Base-by-base conservation (phyloP, 2,797 vertebrate species). In the Octomys mimax region DNA sequence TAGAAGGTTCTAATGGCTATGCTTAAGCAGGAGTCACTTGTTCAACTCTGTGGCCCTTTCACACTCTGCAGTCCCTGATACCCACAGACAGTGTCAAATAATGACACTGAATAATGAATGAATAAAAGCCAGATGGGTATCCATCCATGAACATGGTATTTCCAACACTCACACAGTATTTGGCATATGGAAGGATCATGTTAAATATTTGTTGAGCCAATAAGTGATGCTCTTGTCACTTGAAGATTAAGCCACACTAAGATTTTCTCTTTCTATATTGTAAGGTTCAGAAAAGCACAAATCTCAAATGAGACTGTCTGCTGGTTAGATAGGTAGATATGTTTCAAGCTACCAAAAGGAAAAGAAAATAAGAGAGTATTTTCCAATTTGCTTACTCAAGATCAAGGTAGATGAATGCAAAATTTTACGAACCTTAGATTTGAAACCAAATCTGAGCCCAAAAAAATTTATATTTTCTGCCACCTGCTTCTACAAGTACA, bases 371-470 rank as follows among this genome's bases (percentile, higher is more conserved):
- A 64, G 26, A 80, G 46, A 92, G 52, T 6, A 49, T 39, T 86
- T 94, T 80, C 66, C 68, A 85, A 70, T 61, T 95, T 66, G 71
- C 42, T 91, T 70, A 89, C 42, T 94, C 87, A 68, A 84, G 64
- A 80, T 88, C 28, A 79, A 68, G 75, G 64, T 62, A 90, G 36
- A 91, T 31, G 78, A 87, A 86, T 14, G 33, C 87, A 75, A 94
- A 49, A 84, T 93, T 64, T 93, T 59, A 61, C 49, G 88, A 91
- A 79, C 81, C 19, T 90, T 83, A 49, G 33, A 92, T 87, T 26
- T 94, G 33, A 82, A 94, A 87, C 52, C 85, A 89, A 91, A 91
- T 39, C 31, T 82, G 57, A 83, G 57, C 31, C 36, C 3, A 1
- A 79, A 88, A 31, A 5, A 85, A 24, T 57, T 83, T 36, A 24